A percentile compares a stretch with the other conserved stretches of the same genome.
These are phyloP conservation scores for Diacarnus erythraeanus DNA, from an alignment of 37 sponge, comb jelly and placozoan genomes.

Conservation along the genomic window DNA sequence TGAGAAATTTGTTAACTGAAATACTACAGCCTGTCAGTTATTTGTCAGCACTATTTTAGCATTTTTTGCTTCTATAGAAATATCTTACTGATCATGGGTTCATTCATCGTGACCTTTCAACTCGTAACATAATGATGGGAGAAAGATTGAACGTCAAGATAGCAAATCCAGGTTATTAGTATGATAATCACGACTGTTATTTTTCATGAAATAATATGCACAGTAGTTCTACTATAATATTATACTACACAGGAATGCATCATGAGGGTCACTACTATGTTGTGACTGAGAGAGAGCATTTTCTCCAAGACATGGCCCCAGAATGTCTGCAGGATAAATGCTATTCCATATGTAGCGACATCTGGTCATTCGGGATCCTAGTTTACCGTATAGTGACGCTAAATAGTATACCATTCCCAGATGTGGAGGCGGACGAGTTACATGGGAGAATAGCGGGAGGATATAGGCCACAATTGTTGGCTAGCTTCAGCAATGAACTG, in stretches of 20 bases:
- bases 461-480: conserved; percentile 32
- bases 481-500: conserved; percentile 63
- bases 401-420: conserved; percentile 42
- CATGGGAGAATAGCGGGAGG: conserved; percentile 18
- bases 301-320: conserved; percentile 76
- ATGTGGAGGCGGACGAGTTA: conserved; percentile 4
- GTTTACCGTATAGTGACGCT: conserved; percentile 59
- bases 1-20: background rate
- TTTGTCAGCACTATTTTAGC: background rate
- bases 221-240: too few species aligned
- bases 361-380: conserved; percentile 83
- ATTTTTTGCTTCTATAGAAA: conserved; percentile 19
- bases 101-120: conserved; percentile 65
- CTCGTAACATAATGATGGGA: conserved; percentile 61
- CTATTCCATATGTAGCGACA: conserved; percentile 70
- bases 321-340: conserved; percentile 61
- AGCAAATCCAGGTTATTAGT: conserved; percentile 46
- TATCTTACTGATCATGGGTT: conserved; percentile 61
- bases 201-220: too few species aligned
- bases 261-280: conserved; percentile 75
- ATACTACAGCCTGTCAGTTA: background rate
- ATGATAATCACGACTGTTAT: too few species aligned
- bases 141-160: conserved; percentile 57
- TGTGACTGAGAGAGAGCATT: conserved; percentile 62
- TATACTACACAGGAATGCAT: conserved; percentile 21